These are phyloP conservation scores for Aphaenogaster floridana DNA, from an alignment of 1,140 invertebrate species.

Conservation along the genomic window DNA sequence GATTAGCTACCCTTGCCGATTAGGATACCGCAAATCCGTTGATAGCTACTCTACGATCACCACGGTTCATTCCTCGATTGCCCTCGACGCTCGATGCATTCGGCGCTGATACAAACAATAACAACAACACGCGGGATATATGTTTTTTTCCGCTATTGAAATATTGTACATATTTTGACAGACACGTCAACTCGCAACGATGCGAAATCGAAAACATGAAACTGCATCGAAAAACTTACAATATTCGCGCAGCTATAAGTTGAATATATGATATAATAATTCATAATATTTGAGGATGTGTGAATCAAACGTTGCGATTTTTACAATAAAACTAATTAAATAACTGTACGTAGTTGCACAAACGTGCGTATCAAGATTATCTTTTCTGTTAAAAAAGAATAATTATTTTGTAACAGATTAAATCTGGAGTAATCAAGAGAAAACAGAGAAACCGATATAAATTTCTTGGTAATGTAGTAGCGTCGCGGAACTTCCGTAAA, in stretches of 20 bases:
- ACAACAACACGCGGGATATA: constrained; percentile 50
- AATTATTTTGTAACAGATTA: constrained; percentile 7
- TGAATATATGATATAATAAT: neutral
- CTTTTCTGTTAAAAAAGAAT: neutral
- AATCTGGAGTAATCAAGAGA: neutral
- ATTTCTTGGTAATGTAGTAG: constrained; percentile 17
- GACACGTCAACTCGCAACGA: constrained; percentile 13
- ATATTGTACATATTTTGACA: constrained; percentile 55
- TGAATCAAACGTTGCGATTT: neutral
- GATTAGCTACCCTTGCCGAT: constrained; percentile 70
- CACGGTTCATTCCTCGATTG: constrained; percentile 41
- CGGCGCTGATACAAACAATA: constrained; percentile 48
- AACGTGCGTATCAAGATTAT: neutral
- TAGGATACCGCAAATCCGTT: constrained; percentile 72
- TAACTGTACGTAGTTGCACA: neutral
- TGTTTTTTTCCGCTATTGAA: constrained; percentile 26
- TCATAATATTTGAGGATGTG: neutral
- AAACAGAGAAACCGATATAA: neutral
- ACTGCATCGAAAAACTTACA: neutral
- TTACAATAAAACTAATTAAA: neutral
- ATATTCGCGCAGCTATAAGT: neutral
- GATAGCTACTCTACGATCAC: constrained; percentile 56
- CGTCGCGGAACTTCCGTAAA: constrained; percentile 46
- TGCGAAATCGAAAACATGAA: constrained; percentile 31
- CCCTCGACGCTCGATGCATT: constrained; percentile 1